These are phyloP conservation scores for Notiomystis cincta DNA, from an alignment of 2,113 vertebrate species.

Conservation along the genomic window DNA sequence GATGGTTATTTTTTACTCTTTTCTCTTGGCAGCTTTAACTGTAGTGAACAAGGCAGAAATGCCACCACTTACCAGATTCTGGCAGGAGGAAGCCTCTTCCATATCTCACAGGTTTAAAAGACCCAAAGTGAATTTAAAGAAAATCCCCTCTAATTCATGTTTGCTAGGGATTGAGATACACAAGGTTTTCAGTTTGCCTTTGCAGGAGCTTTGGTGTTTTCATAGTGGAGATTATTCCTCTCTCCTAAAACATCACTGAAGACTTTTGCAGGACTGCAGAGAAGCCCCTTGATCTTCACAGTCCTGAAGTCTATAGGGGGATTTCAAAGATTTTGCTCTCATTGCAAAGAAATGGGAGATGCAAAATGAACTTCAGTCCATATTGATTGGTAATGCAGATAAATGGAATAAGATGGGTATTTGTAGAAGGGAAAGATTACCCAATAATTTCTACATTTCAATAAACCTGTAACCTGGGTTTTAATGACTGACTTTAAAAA, in stretches of 20 bases:
- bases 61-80: not conserved
- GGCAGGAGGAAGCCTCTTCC: not conserved
- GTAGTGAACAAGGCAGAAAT: not conserved
- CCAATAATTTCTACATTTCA: not conserved
- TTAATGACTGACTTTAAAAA: not conserved
- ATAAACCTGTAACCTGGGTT: not conserved
- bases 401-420: not conserved
- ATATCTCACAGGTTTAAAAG: not conserved
- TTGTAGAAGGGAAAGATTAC: not conserved
- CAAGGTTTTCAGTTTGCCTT: not conserved
- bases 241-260: not conserved
- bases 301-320: not conserved
- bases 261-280: not conserved
- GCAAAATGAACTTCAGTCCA: constrained; percentile 9
- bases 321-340: constrained; percentile 45
- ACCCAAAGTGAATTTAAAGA: not conserved
- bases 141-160: not conserved
- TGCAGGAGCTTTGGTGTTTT: not conserved
- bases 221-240: not conserved
- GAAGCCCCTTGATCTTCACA: not conserved
- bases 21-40: constrained; percentile 10
- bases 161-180: not conserved
- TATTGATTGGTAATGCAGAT: constrained; percentile 28
- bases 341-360: constrained; percentile 4
- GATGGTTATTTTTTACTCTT: not conserved